Percentiles rank a stretch among this genome's conserved stretches.
These are phyloP conservation scores for Vesta saturnalis DNA, from an alignment of 2,888 invertebrate genomes.

Conservation along the genomic window DNA sequence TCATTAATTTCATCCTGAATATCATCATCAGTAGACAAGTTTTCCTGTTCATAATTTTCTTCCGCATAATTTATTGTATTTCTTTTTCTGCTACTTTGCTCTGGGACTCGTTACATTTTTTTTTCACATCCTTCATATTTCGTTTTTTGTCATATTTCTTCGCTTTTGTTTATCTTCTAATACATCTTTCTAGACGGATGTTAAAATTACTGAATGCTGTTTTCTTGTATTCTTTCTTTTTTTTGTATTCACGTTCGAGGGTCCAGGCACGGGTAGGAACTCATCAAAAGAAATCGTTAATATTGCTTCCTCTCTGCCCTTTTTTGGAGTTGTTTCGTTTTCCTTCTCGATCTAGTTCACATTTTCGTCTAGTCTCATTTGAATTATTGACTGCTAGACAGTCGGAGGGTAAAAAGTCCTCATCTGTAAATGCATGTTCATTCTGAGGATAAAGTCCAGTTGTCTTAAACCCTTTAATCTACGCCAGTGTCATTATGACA, in stretches of 20 bases:
- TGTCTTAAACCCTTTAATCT: conserved; percentile 1
- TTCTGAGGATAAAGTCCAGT: background rate
- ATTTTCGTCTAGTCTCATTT: background rate
- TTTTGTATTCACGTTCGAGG: conserved; percentile 1
- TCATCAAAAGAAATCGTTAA: conserved; percentile 5
- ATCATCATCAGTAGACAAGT: conserved; percentile 5
- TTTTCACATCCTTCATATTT: background rate
- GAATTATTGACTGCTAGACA: background rate
- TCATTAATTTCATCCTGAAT: conserved; percentile 3
- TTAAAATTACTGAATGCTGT: conserved; percentile 2
- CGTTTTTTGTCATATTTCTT: background rate
- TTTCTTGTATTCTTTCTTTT: conserved; percentile 1
- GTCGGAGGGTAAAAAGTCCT: conserved; percentile 5
- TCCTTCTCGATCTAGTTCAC: background rate
- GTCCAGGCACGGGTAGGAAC: background rate
- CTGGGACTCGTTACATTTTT: background rate
- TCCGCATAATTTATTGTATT: conserved; percentile 2
- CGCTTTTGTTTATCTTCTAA: no score
- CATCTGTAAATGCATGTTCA: conserved; percentile 6
- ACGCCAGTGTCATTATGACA: no score
- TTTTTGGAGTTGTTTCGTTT: background rate
- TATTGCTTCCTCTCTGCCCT: background rate
- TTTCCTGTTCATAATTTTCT: conserved; percentile 3
- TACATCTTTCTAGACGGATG: no score
- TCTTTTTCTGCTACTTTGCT: background rate